Conservation (phyloP, 92 coral and sea anemone genomes). For the Galaxea fascicularis region DNA sequence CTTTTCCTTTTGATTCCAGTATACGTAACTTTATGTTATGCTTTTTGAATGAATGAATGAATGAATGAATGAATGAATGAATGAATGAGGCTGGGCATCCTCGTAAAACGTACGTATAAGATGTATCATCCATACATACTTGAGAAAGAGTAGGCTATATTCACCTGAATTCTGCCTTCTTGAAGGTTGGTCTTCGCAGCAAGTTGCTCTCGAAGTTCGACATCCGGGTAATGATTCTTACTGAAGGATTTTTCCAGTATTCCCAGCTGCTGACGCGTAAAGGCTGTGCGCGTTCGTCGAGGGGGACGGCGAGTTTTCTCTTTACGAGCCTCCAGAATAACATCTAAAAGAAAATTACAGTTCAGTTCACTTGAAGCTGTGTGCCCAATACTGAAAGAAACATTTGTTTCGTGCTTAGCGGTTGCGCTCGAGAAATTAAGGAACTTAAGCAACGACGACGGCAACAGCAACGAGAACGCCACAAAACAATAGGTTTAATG, state of each 20-base stretch:
- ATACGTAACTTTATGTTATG: no score
- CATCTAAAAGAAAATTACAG: conserved; percentile 61
- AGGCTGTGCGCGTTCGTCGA: conserved; percentile 97
- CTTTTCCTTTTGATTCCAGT: no score
- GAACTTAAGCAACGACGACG: no score
- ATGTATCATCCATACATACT: no score
- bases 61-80: no score
- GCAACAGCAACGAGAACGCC: no score
- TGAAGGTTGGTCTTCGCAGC: conserved; percentile 91
- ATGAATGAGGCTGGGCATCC: no score
- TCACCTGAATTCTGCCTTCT: conserved; percentile 96
- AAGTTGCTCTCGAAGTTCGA: conserved; percentile 90
- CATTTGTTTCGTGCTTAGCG: neutral
- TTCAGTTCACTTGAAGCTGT: neutral
- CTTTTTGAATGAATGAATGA: no score
- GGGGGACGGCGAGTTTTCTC: conserved; percentile 83
- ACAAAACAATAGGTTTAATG: no score
- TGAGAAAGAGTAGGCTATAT: no score
- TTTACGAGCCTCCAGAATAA: conserved; percentile 95
- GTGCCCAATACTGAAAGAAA: neutral
- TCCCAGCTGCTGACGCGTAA: conserved; percentile 95
- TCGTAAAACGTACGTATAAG: no score
- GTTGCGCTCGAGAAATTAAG: neutral
- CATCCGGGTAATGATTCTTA: conserved; percentile 99
- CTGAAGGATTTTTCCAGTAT: conserved; percentile 89